These are phyloP conservation scores for Neodiprion fabricii DNA, from an alignment of 1,140 invertebrate species.

Conservation along the genomic window DNA sequence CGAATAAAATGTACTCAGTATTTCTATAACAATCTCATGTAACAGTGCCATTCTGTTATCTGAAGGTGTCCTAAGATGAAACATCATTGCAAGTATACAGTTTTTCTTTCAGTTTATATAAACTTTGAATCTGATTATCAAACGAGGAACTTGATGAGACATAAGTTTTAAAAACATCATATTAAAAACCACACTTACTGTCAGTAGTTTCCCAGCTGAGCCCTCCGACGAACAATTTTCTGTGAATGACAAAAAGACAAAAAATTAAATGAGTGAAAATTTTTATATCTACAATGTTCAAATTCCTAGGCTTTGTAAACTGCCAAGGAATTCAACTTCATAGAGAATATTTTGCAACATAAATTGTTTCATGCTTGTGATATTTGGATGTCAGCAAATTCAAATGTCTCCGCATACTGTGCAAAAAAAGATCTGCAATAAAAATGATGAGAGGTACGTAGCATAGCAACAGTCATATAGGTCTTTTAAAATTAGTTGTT, in stretches of 20 bases:
- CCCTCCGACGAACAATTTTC: conserved; percentile 97
- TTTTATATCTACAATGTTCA: neutral
- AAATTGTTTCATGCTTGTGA: conserved; percentile 22
- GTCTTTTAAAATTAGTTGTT: neutral
- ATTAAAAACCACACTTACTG: conserved; percentile 74
- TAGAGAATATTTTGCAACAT: neutral
- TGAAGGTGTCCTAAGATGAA: conserved; percentile 55
- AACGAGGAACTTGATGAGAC: neutral
- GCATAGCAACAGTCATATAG: conserved; percentile 9
- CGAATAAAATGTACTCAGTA: conserved; percentile 30
- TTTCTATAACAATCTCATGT: conserved; percentile 42
- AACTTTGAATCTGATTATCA: neutral
- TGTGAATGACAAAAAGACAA: conserved; percentile 69
- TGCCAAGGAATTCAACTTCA: neutral
- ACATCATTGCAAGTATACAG: conserved; percentile 38
- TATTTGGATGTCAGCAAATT: conserved; percentile 32
- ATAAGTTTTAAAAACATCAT: no score
- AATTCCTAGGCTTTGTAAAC: neutral
- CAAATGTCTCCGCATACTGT: conserved; percentile 37
- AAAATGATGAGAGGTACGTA: conserved; percentile 29
- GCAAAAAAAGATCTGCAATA: conserved; percentile 40
- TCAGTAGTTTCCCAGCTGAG: conserved; percentile 97
- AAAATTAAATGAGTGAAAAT: conserved; percentile 22
- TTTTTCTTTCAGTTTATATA: conserved; percentile 32
- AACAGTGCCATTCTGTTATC: conserved; percentile 49